Percentiles rank a stretch among this genome's conserved stretches.
Evolutionary conservation across 2,888 invertebrate genomes (phyloP).

Genomic region (Terebella lapidaria): DNA sequence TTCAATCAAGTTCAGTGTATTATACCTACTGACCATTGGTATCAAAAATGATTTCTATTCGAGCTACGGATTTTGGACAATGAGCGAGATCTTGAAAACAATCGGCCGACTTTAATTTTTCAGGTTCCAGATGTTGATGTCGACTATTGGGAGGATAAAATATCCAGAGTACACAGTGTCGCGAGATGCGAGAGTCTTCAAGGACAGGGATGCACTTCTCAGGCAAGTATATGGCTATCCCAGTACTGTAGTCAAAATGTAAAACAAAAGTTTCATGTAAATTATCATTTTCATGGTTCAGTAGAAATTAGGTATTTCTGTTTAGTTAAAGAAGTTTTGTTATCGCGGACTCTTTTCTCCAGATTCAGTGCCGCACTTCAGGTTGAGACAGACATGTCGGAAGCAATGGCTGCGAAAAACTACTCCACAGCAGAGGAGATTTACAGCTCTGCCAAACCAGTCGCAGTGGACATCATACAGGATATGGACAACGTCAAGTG

Average conservation of each 20-base stretch:
- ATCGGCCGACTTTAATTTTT: slow-evolving; percentile 8
- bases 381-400: slow-evolving; percentile 44
- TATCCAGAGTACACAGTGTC: slow-evolving; percentile 53
- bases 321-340: no score
- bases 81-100: not conserved
- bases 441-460: slow-evolving; percentile 29
- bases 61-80: not conserved
- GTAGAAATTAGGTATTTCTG: no score
- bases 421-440: slow-evolving; percentile 41
- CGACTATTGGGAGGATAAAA: slow-evolving; percentile 52
- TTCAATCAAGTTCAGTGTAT: not conserved
- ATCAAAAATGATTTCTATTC: not conserved
- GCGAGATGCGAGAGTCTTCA: slow-evolving; percentile 49
- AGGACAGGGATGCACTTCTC: slow-evolving; percentile 49
- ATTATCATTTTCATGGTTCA: no score
- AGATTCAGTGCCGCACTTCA: slow-evolving; percentile 44
- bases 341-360: no score
- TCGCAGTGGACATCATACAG: not conserved
- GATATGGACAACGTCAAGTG: not conserved
- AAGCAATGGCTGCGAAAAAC: slow-evolving; percentile 40
- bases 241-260: not conserved
- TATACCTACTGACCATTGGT: not conserved
- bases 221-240: slow-evolving; percentile 32
- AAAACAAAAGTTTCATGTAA: not conserved
- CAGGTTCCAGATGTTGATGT: slow-evolving; percentile 53